Evolutionary conservation across 2,113 vertebrate species (phyloP).

Genomic region (Cardinalis cardinalis): DNA sequence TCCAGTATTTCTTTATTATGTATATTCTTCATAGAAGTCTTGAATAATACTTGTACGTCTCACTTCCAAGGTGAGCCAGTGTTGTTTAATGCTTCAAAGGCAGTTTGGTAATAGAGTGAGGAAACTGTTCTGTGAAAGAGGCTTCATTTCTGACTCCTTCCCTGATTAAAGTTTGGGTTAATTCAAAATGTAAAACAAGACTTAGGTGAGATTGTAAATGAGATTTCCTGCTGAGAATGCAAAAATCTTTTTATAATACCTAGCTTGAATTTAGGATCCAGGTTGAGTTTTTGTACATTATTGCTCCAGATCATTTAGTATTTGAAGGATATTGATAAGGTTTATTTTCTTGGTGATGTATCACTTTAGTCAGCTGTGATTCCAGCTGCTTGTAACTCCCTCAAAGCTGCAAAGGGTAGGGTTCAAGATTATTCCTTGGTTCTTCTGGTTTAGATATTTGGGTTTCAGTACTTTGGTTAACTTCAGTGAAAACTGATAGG

Average conservation of each 20-base stretch:
- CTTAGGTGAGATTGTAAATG: background rate
- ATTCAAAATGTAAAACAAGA: background rate
- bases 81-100: background rate
- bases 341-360: background rate
- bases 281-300: background rate
- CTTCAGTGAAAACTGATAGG: background rate
- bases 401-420: background rate
- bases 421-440: background rate
- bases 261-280: background rate
- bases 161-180: background rate
- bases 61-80: background rate
- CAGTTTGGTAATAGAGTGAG: accelerated
- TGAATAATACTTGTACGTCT: background rate
- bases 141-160: background rate
- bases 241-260: background rate
- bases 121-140: background rate
- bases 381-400: background rate
- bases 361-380: background rate
- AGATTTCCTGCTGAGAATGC: background rate
- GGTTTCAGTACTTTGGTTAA: background rate
- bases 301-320: background rate
- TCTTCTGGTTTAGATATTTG: background rate
- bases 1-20: background rate
- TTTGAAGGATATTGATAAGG: background rate
- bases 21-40: background rate